Evolutionary conservation across 2,888 invertebrate genomes (phyloP).

Genomic region (Limnephilus lunatus): DNA sequence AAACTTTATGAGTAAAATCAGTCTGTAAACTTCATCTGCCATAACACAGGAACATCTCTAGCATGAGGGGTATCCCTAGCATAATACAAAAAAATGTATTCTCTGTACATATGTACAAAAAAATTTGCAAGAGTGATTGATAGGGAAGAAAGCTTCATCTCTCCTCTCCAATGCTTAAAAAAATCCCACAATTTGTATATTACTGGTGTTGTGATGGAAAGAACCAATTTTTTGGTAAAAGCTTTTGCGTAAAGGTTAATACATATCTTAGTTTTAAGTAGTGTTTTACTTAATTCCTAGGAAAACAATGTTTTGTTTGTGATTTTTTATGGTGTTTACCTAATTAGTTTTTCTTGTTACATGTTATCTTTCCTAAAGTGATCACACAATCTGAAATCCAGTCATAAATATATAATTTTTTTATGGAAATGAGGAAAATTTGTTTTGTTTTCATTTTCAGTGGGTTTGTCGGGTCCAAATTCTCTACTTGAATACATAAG

Average conservation of each 20-base stretch:
- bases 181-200: neutral
- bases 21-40: too few species aligned
- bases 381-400: neutral
- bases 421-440: neutral
- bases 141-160: too few species aligned
- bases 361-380: neutral
- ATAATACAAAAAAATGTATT: too few species aligned
- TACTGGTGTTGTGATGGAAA: neutral
- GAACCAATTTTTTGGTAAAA: neutral
- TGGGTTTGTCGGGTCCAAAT: constrained; percentile 61
- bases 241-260: too few species aligned
- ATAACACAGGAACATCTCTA: too few species aligned
- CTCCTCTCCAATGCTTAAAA: neutral
- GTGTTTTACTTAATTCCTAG: neutral
- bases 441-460: constrained; percentile 54
- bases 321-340: too few species aligned
- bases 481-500: constrained; percentile 61
- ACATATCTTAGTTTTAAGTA: neutral
- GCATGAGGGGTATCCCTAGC: too few species aligned
- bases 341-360: neutral
- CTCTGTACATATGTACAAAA: too few species aligned
- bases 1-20: too few species aligned
- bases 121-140: too few species aligned
- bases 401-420: neutral
- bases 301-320: too few species aligned